Conservation (phyloP, 2,113 vertebrate genomes). For the Physeter macrocephalus region DNA sequence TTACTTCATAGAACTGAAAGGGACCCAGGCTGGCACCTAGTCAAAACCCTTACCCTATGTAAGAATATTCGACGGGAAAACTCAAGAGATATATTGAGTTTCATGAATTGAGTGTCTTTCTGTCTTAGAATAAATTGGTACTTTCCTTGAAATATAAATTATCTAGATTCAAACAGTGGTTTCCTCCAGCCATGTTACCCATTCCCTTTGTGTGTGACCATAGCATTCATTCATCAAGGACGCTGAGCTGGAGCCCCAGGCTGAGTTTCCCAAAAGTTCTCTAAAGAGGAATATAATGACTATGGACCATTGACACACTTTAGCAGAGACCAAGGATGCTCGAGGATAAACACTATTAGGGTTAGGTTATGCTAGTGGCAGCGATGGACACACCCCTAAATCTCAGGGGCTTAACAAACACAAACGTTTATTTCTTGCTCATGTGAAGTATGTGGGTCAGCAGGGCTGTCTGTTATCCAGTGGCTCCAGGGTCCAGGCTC, state of each 20-base stretch:
- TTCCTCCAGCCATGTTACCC: neutral
- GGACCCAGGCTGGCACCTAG: neutral
- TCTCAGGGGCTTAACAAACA: neutral
- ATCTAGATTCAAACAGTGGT: neutral
- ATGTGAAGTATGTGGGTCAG: neutral
- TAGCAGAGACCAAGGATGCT: neutral
- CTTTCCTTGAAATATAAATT: neutral
- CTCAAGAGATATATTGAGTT: neutral
- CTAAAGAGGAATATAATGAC: neutral
- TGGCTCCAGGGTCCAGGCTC: neutral
- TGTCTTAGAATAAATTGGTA: neutral
- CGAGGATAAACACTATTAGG: neutral
- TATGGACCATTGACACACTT: neutral
- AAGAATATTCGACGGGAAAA: neutral
- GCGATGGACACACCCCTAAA: neutral
- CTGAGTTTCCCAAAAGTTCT: neutral
- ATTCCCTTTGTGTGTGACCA: neutral
- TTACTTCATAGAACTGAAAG: neutral
- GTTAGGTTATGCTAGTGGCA: neutral
- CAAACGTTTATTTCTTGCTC: neutral
- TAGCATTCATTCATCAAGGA: neutral
- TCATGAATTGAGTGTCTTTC: neutral
- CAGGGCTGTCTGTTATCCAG: neutral
- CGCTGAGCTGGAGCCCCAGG: neutral
- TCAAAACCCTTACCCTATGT: neutral